Percentiles rank a stretch among this genome's conserved stretches.
phyloP scores from a whole-genome alignment of 2,113 vertebrate species.

The Triplophysa tibetana region DNA sequence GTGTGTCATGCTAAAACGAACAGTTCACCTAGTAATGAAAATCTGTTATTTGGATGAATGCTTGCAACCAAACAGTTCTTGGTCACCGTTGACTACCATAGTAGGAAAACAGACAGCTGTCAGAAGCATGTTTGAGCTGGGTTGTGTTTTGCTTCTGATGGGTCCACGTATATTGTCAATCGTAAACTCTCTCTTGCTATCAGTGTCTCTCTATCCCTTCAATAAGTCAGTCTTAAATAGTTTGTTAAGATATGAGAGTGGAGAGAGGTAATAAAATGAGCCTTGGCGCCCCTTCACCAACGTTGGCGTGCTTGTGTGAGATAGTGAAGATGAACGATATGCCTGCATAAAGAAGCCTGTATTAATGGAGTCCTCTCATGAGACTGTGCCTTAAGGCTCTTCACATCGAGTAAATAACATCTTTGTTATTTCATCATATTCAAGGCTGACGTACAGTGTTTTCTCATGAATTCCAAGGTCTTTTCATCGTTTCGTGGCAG shows the following conservation, averaged over 20 bases:
- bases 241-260: not conserved
- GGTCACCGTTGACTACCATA: no score
- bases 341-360: constrained; percentile 18
- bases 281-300: constrained; percentile 2
- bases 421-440: constrained; percentile 1
- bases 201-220: not conserved
- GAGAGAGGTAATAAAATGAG: constrained; percentile 35
- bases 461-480: constrained; percentile 10
- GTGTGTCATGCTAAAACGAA: no score
- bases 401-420: constrained; percentile 18
- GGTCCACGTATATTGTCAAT: not conserved
- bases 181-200: not conserved
- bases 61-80: no score
- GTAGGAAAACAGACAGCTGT: not conserved
- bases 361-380: constrained; percentile 26
- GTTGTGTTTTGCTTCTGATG: not conserved
- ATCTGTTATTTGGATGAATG: no score
- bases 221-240: not conserved
- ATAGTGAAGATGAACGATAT: constrained; percentile 40
- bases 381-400: constrained; percentile 31
- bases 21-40: no score
- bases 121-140: not conserved
- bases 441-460: constrained; percentile 3
- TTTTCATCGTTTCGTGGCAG: constrained; percentile 24
- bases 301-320: constrained; percentile 16